Evolutionary conservation across 2,888 invertebrate species (phyloP).

Genomic region (Apotomis capreana): DNA sequence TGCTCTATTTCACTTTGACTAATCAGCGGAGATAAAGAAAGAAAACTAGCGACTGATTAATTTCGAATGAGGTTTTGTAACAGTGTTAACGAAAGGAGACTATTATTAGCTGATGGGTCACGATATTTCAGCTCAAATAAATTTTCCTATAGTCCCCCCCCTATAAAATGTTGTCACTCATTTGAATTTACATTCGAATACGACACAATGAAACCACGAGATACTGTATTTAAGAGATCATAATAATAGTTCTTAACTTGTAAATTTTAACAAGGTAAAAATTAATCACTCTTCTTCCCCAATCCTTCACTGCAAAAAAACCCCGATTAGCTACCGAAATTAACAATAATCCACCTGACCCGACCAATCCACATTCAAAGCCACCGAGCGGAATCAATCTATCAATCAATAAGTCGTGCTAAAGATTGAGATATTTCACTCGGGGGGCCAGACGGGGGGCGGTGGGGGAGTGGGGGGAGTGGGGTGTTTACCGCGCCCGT

Average conservation of each 20-base stretch:
- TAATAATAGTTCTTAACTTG: not conserved
- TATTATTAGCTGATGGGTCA: not conserved
- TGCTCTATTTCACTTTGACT: conserved; percentile 3
- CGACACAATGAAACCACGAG: no score
- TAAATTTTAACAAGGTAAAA: not conserved
- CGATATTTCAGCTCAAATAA: not conserved
- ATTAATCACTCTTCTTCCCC: conserved; percentile 8
- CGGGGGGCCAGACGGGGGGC: conserved; percentile 54
- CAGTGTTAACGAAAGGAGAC: not conserved
- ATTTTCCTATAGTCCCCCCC: no score
- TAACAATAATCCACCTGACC: conserved; percentile 42
- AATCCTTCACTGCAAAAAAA: conserved; percentile 26
- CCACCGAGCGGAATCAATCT: conserved; percentile 66
- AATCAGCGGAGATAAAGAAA: not conserved
- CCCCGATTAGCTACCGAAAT: conserved; percentile 35
- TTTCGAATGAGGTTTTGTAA: not conserved
- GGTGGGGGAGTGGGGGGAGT: conserved; percentile 43
- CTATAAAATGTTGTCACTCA: no score
- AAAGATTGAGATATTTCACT: conserved; percentile 81
- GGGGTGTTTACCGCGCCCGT: conserved; percentile 71
- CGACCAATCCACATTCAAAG: conserved; percentile 49
- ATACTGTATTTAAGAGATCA: no score
- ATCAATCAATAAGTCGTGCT: conserved; percentile 81
- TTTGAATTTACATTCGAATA: no score
- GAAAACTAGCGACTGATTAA: not conserved